phyloP scores from a whole-genome alignment of 2,797 vertebrate genomes.

The Crocodylus rhombifer region DNA sequence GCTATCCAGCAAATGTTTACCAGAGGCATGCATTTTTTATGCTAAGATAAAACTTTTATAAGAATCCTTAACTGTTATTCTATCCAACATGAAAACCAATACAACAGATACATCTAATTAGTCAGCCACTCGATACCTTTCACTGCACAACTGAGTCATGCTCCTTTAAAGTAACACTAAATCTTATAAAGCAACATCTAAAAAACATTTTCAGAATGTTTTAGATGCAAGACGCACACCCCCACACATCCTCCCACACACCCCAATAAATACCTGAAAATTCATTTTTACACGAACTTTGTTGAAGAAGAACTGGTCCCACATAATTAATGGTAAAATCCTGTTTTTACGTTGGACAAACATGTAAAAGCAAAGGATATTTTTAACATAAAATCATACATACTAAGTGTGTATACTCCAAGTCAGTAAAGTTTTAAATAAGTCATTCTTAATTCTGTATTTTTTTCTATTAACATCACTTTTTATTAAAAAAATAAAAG shows the following conservation, averaged over 20 bases:
- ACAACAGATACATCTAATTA: slow-evolving; percentile 82
- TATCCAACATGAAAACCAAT: slow-evolving; percentile 82
- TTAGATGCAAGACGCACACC: background rate
- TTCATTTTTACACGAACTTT: background rate
- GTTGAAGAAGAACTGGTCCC: background rate
- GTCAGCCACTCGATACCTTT: slow-evolving; percentile 74
- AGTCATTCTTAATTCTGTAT: slow-evolving; percentile 64
- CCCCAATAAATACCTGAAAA: background rate
- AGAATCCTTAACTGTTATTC: slow-evolving; percentile 83
- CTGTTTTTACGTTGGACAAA: background rate
- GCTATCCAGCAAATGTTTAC: slow-evolving; percentile 64
- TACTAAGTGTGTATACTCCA: background rate
- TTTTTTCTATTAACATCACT: slow-evolving; percentile 55
- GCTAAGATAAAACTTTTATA: slow-evolving; percentile 79
- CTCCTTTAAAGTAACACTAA: slow-evolving; percentile 46
- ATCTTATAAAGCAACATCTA: slow-evolving; percentile 34
- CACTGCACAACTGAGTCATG: slow-evolving; percentile 41
- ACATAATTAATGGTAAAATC: background rate
- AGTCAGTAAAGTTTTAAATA: slow-evolving; percentile 63
- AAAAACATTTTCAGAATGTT: background rate
- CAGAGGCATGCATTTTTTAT: slow-evolving; percentile 86
- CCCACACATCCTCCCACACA: background rate
- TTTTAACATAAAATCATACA: background rate
- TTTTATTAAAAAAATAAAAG: slow-evolving; percentile 78
- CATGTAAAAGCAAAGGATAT: background rate